A percentile compares a stretch with the other conserved stretches of the same genome.
phyloP scores from a whole-genome alignment of 2,888 invertebrate species.

The Lordiphosa fenestrarum region DNA sequence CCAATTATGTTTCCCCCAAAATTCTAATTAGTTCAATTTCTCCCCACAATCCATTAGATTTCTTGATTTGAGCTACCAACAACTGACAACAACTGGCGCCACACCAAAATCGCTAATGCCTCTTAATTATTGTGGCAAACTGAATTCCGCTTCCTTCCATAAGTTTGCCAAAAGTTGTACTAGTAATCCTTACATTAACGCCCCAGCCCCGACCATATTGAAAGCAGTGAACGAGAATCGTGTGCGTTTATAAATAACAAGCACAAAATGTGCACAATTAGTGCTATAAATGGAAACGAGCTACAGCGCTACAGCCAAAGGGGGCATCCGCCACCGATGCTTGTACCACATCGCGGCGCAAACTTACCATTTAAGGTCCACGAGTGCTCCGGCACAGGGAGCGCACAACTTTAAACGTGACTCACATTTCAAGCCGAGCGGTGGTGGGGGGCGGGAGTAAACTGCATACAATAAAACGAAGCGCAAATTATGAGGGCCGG shows the following conservation, averaged over 20 bases:
- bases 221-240: constrained; percentile 31
- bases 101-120: constrained; percentile 37
- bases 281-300: constrained; percentile 59
- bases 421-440: constrained; percentile 54
- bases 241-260: constrained; percentile 63
- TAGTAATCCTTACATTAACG: constrained; percentile 7
- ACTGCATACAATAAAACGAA: constrained; percentile 65
- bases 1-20: not conserved
- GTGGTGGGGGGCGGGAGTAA: constrained; percentile 43
- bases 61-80: constrained; percentile 9
- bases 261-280: constrained; percentile 71
- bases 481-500: constrained; percentile 66
- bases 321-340: constrained; percentile 3
- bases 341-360: constrained; percentile 18
- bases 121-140: constrained; percentile 37
- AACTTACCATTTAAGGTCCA: constrained; percentile 57
- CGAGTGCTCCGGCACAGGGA: constrained; percentile 37
- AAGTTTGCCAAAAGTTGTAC: constrained; percentile 18
- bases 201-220: constrained; percentile 4
- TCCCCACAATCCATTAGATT: constrained; percentile 1
- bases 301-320: constrained; percentile 14
- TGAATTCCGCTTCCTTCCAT: constrained; percentile 7
- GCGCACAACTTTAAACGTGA: constrained; percentile 72
- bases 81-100: constrained; percentile 35
- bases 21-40: not conserved